These are phyloP conservation scores for Sterna hirundo DNA, from an alignment of 2,113 vertebrate genomes.

Conservation along the genomic window DNA sequence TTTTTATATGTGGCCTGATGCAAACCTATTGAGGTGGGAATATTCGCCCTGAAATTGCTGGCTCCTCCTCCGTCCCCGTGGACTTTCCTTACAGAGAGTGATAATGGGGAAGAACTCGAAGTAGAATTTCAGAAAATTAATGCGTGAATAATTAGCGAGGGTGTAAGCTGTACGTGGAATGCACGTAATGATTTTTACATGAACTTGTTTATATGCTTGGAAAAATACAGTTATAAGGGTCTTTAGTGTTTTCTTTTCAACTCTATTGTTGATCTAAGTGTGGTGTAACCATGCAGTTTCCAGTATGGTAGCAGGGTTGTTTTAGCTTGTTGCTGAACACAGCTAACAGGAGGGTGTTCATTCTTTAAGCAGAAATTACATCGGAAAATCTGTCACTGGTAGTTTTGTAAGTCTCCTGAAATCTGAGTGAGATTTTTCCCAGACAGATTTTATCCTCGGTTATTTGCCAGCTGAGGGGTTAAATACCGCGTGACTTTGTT, in stretches of 20 bases:
- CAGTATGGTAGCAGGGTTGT: background rate
- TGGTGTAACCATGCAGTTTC: background rate
- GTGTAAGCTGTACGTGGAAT: background rate
- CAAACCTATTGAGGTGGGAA: background rate
- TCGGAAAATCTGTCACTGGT: background rate
- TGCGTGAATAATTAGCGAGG: background rate
- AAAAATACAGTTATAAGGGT: background rate
- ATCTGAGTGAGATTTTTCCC: background rate
- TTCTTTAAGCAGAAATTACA: background rate
- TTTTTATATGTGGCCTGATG: background rate
- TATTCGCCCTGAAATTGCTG: background rate
- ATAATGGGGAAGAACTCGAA: background rate
- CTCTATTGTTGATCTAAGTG: background rate
- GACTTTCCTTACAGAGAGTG: background rate
- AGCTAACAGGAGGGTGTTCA: background rate
- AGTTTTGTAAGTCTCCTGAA: background rate
- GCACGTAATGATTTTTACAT: background rate
- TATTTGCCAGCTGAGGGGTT: constrained; percentile 17
- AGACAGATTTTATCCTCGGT: background rate
- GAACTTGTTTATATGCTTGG: background rate
- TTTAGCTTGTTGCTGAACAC: background rate
- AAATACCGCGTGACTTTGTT: background rate
- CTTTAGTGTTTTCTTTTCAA: background rate
- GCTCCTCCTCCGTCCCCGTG: background rate
- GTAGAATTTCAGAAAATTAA: background rate